phyloP scores from a whole-genome alignment of 2,113 vertebrate genomes.

The Lanius ludovicianus region DNA sequence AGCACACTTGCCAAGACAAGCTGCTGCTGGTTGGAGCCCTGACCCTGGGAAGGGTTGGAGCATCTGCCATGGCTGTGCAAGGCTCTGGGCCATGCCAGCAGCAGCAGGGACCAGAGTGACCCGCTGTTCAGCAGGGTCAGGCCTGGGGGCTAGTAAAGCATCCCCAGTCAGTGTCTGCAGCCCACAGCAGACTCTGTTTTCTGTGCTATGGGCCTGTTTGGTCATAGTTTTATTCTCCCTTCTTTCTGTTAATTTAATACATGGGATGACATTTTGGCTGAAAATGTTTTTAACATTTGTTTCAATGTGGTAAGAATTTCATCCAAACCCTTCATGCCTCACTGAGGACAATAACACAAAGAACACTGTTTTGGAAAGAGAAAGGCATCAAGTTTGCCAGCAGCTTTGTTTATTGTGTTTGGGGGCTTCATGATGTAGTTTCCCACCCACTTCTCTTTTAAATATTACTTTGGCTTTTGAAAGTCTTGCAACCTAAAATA shows the following conservation, averaged over 20 bases:
- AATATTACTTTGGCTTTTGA: not conserved
- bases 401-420: constrained; percentile 34
- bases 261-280: not conserved
- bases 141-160: not conserved
- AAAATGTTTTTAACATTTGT: not conserved
- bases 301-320: not conserved
- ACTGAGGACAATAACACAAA: constrained; percentile 1
- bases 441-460: not conserved
- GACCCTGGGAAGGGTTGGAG: not conserved
- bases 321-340: not conserved
- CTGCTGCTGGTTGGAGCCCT: not conserved
- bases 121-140: not conserved
- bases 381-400: not conserved
- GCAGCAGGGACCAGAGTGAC: not conserved
- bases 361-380: not conserved
- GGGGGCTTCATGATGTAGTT: not conserved
- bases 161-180: not conserved
- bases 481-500: not conserved
- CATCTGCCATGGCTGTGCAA: not conserved
- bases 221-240: not conserved
- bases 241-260: not conserved
- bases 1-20: not conserved
- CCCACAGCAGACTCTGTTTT: not conserved
- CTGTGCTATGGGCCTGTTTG: not conserved
- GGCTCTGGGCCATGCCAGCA: not conserved